Evolutionary conservation across 2,797 vertebrate species (phyloP), one percentile per base, ranked within the genome.

Genomic region (Masticophis lateralis): DNA sequence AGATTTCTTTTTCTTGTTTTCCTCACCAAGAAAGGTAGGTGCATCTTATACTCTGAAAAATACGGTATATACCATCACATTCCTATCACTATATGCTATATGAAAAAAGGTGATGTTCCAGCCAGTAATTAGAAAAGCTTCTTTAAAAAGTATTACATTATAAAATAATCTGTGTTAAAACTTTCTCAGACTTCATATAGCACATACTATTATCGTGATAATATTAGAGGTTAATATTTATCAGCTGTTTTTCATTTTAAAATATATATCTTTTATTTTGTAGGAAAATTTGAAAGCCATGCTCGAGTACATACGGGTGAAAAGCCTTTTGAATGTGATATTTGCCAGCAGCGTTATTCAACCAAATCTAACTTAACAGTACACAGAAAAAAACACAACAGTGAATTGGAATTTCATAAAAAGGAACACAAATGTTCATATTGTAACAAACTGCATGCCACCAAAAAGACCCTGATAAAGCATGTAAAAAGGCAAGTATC

Each of bases 301-400:
- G 99, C 99, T 14, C 98, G 99, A 93, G 99, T 99, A 12, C 99
- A 99, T 98, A 99, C 99, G 0, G 99, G 99, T 66, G 99, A 99
- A 96, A 99, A 99, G 94, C 99, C 99, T 2, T 99, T 99, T 97
- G 98, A 99, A 96, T 99, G 99, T 96, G 99, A 99, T 95, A 97
- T 99, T 95, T 99, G 99, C 96, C 98, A 98, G 37, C 99, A 99
- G 97, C 98, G 98, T 95, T 99, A 99, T 97, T 99, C 99, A 56
- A 99, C 99, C 20, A 99, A 99, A 97, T 99, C 99, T 91, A 99
- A 99, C 97, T 98, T 99, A 96, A 99, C 98, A 0, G 99, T 99
- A 25, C 99, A 99, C 98, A 99, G 98, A 96, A 99, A 99, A 98
- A 99, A 99, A 93, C 99, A 99, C 94, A 97, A 97, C 87, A 97